Base-by-base conservation (phyloP, 2,888 invertebrate genomes). In the Mesopsocus fuscifrons region DNA sequence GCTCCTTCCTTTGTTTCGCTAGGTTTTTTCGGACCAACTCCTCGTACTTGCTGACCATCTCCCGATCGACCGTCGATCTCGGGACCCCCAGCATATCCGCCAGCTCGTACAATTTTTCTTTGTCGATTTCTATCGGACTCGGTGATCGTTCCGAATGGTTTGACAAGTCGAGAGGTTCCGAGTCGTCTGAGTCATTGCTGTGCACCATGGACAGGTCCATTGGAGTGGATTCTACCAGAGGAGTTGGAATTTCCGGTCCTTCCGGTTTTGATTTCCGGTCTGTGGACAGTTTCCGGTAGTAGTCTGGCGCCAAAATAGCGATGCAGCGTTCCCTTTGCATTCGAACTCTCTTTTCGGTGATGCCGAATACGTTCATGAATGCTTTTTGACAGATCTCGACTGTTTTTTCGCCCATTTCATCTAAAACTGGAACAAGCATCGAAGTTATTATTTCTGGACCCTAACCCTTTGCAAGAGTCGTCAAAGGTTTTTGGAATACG, bases 351-450 rank as follows among this genome's bases (percentile, higher is more conserved):
- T 68, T 68, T 45, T 68, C 68, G 34, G 67, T 67, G 50, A 68
- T 66, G 34, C 65, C 64, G 53, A 66, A 68, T 23, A 67, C 62
- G 53, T 65, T 66, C 51, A 67, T 66, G 52, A 68, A 68, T 30
- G 68, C 68, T 51, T 67, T 67, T 51, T 68, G 65, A 51, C 68
- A 68, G 26, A 68, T 66, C 51, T 66, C 66, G 13, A 64, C 59
- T 41, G 55, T n/a, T n/a, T n/a, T n/a, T n/a, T n/a, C n/a, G n/a
- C n/a, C n/a, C n/a, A n/a, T n/a, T n/a, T n/a, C n/a, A n/a, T n/a
- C n/a, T n/a, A n/a, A n/a, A n/a, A n/a, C n/a, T n/a, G n/a, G n/a
- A n/a, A n/a, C n/a, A n/a, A n/a, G n/a, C n/a, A n/a, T n/a, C n/a
- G n/a, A n/a, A n/a, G n/a, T n/a, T n/a, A n/a, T n/a, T n/a, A n/a